These are phyloP conservation scores for Drosophila helvetica DNA, from an alignment of 2,888 invertebrate genomes.

Conservation along the genomic window DNA sequence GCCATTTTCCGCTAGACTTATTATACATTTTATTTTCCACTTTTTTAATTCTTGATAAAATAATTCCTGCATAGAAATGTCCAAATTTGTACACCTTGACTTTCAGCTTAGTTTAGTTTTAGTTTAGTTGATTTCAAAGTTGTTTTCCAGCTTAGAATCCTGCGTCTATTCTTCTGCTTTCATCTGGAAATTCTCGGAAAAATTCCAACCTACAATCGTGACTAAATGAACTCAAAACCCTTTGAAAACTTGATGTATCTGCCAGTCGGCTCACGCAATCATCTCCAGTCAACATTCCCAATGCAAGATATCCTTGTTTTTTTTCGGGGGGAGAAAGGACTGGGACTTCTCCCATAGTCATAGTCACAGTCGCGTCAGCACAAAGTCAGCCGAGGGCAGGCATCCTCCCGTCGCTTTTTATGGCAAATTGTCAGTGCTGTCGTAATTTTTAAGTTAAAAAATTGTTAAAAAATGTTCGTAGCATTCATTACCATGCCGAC, in stretches of 20 bases:
- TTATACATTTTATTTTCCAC: too few relatives aligned
- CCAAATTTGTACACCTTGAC: too few relatives aligned
- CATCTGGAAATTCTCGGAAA: too few relatives aligned
- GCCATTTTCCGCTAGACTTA: too few relatives aligned
- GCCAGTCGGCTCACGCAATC: slow-evolving; percentile 16
- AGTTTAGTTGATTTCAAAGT: too few relatives aligned
- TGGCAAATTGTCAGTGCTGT: slow-evolving; percentile 77
- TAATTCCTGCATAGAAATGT: too few relatives aligned
- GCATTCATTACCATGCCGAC: slow-evolving; percentile 74
- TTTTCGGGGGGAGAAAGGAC: slow-evolving; percentile 5
- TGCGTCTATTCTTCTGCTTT: too few relatives aligned
- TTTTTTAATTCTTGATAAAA: too few relatives aligned
- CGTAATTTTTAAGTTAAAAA: slow-evolving; percentile 81
- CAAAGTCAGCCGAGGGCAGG: slow-evolving; percentile 44
- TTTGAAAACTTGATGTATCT: too few relatives aligned
- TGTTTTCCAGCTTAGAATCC: too few relatives aligned
- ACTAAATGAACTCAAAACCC: background rate
- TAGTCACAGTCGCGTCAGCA: slow-evolving; percentile 42
- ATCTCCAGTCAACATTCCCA: slow-evolving; percentile 7
- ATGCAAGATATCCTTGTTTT: slow-evolving; percentile 6
- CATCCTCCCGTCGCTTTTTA: slow-evolving; percentile 46
- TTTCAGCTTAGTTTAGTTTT: too few relatives aligned
- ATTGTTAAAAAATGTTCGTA: slow-evolving; percentile 72
- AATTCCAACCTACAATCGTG: too few relatives aligned
- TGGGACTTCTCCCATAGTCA: background rate